Evolutionary conservation across 2,888 invertebrate genomes (phyloP).

Genomic region (Colostygia pectinataria): DNA sequence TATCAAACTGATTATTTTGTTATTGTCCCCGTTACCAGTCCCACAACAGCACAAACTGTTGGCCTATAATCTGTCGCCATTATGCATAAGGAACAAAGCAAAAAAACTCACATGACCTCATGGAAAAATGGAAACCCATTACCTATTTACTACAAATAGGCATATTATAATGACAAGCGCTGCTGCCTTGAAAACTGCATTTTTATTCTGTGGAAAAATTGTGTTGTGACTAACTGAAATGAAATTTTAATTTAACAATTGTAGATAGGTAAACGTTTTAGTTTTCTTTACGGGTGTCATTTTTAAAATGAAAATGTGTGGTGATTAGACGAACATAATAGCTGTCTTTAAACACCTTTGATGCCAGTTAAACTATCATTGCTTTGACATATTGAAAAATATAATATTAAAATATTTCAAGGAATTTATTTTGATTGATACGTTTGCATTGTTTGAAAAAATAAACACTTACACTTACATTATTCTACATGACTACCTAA

Average conservation of each 20-base stretch:
- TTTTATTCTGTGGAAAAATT: slow-evolving; percentile 39
- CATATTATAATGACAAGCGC: slow-evolving; percentile 33
- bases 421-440: no score
- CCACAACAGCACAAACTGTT: slow-evolving; percentile 62
- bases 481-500: no score
- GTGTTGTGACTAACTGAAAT: slow-evolving; percentile 39
- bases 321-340: slow-evolving; percentile 22
- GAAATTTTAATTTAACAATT: slow-evolving; percentile 43
- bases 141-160: slow-evolving; percentile 52
- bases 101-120: slow-evolving; percentile 63
- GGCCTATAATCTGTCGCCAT: slow-evolving; percentile 52
- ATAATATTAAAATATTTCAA: background rate
- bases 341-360: slow-evolving; percentile 23
- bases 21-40: slow-evolving; percentile 64
- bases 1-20: slow-evolving; percentile 64
- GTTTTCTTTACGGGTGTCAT: slow-evolving; percentile 31
- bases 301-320: slow-evolving; percentile 26
- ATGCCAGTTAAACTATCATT: slow-evolving; percentile 12
- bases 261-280: slow-evolving; percentile 21
- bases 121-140: slow-evolving; percentile 71
- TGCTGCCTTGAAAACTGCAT: slow-evolving; percentile 43
- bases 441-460: no score
- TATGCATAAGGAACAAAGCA: slow-evolving; percentile 72
- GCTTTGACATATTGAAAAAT: slow-evolving; percentile 13
- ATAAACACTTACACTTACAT: no score